These are phyloP conservation scores for Saccostrea cuccullata DNA, from an alignment of 1,140 invertebrate species.

Conservation along the genomic window DNA sequence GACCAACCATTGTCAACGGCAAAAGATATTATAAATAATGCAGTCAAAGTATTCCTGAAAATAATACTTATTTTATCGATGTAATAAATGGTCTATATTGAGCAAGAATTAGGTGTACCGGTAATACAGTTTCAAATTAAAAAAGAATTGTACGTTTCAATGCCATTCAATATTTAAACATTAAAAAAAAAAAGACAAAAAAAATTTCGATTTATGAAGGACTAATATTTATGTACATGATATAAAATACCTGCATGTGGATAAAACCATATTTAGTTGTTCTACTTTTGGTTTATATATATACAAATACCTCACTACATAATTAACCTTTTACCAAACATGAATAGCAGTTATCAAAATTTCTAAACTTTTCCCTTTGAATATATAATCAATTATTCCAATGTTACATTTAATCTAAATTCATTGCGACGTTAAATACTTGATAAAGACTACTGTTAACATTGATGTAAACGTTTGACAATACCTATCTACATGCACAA, in stretches of 20 bases:
- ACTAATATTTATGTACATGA: neutral
- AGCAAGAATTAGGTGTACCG: neutral
- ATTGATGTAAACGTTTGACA: neutral
- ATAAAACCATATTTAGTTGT: neutral
- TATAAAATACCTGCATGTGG: neutral
- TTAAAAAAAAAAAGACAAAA: no score
- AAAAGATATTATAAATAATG: neutral
- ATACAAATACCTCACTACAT: no score
- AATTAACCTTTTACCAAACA: neutral
- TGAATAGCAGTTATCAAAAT: neutral
- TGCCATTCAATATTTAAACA: no score
- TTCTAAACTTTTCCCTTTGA: neutral
- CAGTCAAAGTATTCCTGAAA: conserved; percentile 1
- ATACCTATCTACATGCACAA: neutral
- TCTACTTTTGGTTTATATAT: neutral
- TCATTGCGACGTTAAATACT: neutral
- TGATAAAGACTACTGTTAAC: neutral
- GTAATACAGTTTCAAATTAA: neutral
- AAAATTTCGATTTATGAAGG: neutral
- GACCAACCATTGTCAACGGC: conserved; percentile 34
- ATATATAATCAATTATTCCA: neutral
- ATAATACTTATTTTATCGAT: neutral
- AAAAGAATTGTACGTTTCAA: neutral
- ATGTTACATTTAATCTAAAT: neutral
- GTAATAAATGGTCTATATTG: neutral